A percentile compares a stretch with the other conserved stretches of the same genome.
Evolutionary conservation across 2,888 invertebrate species (phyloP).

Genomic region (Ametastegia equiseti): DNA sequence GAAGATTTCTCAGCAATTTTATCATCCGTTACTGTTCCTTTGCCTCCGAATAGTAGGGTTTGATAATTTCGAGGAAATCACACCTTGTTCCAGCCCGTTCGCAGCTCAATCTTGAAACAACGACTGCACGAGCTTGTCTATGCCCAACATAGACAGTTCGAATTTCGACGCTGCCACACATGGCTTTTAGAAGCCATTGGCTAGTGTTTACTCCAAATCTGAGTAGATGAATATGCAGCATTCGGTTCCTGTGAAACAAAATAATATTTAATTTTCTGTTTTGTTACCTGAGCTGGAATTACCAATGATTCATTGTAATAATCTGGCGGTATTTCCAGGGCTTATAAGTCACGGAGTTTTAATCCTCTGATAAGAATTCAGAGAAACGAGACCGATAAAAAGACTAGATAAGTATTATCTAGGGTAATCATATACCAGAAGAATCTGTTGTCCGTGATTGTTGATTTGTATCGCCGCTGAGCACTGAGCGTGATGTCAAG

Average conservation of each 20-base stretch:
- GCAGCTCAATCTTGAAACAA: constrained; percentile 97
- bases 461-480: constrained; percentile 90
- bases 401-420: background rate
- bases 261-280: background rate
- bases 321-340: background rate
- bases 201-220: constrained; percentile 94
- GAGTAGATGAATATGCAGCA: constrained; percentile 94
- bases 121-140: constrained; percentile 94
- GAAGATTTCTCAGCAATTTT: no score
- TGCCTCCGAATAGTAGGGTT: background rate
- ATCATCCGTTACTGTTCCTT: background rate
- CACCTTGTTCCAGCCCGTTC: constrained; percentile 97
- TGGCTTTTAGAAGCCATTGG: constrained; percentile 95
- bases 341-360: background rate
- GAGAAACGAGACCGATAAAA: no score
- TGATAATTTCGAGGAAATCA: constrained; percentile 10
- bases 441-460: constrained; percentile 94
- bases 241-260: constrained; percentile 86
- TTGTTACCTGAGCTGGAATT: background rate
- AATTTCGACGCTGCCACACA: constrained; percentile 98
- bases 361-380: background rate
- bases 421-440: constrained; percentile 85
- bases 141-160: constrained; percentile 99
- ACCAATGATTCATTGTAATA: background rate
- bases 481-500: constrained; percentile 97